Base-by-base conservation (phyloP, 1,140 invertebrate genomes). In the Trissolcus basalis region DNA sequence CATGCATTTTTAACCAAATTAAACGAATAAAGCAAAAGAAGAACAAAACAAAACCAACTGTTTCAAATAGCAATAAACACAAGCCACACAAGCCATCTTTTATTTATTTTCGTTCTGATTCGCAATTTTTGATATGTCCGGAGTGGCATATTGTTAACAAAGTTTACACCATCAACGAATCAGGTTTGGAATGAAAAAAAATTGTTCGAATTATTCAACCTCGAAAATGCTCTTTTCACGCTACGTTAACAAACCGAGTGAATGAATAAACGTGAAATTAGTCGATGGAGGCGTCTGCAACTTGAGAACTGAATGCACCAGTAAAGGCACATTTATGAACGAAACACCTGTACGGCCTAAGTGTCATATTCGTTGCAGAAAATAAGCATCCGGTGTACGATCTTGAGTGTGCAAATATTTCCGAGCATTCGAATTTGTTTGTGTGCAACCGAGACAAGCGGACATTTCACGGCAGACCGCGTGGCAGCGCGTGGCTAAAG, bases 401-500 rank as follows among this genome's bases (percentile, higher is more conserved):
- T 14, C 53, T 11, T 48, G 60, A 15, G 19, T 35, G 55, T 35
- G 55, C 47, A 19, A 65, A 65, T 65, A 45, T 61, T 35, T 7
- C 33, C 56, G 56, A 59, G 32, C 44, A 50, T 75, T 69, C 53
- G 64, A 65, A 76, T 76, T 39, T 45, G 54, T 44, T 44, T 44
- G 43, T 13, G 43, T 53, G 73, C 64, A 65, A 27, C 51, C 61
- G 80, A 83, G 82, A 83, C 82, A 79, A 73, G 78, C 74, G 76
- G 70, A 76, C 79, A 65, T 71, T 84, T 83, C 81, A 82, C 79
- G 82, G 84, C 82, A 87, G 86, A 87, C 86, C 84, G 86, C 86
- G 86, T 87, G 86, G 85, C 85, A 86, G 85, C 85, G 85, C 85
- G 78, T 64, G 43, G 55, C 69, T 61, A 69, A 59, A 63, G 55